Percentiles rank a stretch among this genome's conserved stretches.
Conservation (phyloP, 2,113 vertebrate species). For the Poeciliopsis occidentalis region DNA sequence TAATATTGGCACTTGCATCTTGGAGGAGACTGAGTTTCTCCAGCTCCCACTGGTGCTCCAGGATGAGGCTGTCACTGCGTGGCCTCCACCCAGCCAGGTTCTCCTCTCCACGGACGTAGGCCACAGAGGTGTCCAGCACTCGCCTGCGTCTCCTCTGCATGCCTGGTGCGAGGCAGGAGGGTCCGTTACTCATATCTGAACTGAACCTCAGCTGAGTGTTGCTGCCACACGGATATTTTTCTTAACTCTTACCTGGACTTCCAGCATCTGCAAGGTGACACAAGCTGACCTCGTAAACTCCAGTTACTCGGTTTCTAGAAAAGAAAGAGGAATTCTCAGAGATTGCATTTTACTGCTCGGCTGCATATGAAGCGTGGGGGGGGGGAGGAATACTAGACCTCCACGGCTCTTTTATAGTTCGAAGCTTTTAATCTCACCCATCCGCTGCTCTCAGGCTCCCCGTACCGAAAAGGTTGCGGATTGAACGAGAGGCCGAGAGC, state of each 20-base stretch:
- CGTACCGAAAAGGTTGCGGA: conserved; percentile 93
- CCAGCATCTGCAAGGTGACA: conserved; percentile 90
- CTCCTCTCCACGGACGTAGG: conserved; percentile 94
- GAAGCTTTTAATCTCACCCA: conserved; percentile 80
- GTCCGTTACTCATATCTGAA: neutral
- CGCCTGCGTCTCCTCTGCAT: conserved; percentile 95
- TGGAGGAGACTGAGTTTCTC: conserved; percentile 97
- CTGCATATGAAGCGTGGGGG: neutral
- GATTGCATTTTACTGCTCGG: neutral
- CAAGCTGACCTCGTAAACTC: conserved; percentile 94
- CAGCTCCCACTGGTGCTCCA: conserved; percentile 97
- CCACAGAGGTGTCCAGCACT: conserved; percentile 94
- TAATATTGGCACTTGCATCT: conserved; percentile 80
- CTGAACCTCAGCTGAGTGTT: no score
- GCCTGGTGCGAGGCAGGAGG: conserved; percentile 70
- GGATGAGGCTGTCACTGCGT: conserved; percentile 95
- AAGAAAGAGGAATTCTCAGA: neutral
- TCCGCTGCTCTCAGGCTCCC: conserved; percentile 89
- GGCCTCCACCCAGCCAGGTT: conserved; percentile 97
- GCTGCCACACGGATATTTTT: fast-evolving
- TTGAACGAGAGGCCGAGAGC: conserved; percentile 92
- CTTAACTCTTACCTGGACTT: conserved; percentile 87
- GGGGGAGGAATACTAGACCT: neutral
- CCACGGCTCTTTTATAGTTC: neutral
- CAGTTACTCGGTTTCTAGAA: conserved; percentile 91